phyloP scores from a whole-genome alignment of 2,888 invertebrate genomes.

The Drosophila pegasa region DNA sequence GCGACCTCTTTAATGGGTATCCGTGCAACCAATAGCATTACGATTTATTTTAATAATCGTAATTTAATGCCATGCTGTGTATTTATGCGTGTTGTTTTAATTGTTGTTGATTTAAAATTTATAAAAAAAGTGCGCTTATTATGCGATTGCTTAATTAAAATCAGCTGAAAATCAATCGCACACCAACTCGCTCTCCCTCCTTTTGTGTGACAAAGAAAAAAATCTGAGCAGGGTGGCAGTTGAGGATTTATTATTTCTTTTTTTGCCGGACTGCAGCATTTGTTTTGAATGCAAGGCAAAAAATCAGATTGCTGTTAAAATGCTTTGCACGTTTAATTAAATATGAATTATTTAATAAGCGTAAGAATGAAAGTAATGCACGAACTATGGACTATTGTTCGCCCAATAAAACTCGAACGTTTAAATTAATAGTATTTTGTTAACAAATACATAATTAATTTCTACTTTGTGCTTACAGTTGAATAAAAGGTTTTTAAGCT shows the following conservation, averaged over 20 bases:
- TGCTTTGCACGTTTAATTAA: conserved; percentile 38
- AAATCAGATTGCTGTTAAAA: conserved; percentile 30
- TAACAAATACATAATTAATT: conserved; percentile 11
- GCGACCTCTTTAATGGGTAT: not conserved
- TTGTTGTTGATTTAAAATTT: conserved; percentile 61
- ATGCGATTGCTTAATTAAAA: conserved; percentile 72
- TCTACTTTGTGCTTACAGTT: not conserved
- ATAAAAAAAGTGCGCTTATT: conserved; percentile 57
- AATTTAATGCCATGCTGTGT: conserved; percentile 47
- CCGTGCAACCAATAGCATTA: conserved; percentile 17
- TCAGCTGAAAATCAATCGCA: conserved; percentile 50
- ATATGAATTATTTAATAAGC: conserved; percentile 46
- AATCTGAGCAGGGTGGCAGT: not conserved
- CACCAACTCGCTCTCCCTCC: not conserved
- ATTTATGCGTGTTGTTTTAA: conserved; percentile 65
- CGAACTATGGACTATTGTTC: not conserved
- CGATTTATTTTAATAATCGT: conserved; percentile 52
- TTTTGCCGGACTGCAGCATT: not conserved
- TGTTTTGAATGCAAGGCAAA: conserved; percentile 4
- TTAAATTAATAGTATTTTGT: conserved; percentile 35
- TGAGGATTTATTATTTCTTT: no score
- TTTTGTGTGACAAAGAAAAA: not conserved
- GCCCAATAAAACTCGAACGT: conserved; percentile 13
- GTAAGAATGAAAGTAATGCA: not conserved
- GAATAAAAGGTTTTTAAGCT: not conserved